Base-by-base conservation (phyloP, 2,797 vertebrate species). In the Novumbra hubbsi region DNA sequence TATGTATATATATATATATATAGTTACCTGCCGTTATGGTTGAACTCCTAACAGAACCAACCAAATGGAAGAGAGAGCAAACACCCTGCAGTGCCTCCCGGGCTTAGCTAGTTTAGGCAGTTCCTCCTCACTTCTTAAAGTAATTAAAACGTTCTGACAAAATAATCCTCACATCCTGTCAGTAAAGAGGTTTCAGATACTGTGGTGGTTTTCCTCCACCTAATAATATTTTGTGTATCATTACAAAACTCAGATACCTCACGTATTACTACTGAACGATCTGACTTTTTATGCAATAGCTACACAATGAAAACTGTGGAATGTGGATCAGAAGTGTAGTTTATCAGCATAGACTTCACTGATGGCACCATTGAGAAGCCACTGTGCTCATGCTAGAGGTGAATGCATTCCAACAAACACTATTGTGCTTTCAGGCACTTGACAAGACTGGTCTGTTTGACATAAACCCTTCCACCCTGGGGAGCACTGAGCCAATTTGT, bases 301-400 rank as follows among this genome's bases (percentile, higher is more conserved):
- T 57, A 24, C n/a, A 57, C 16, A 12, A 57, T 57, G n/a, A 57
- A 57, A 24, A 55, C 17, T 16, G 4, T 12, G 49, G 17, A 52
- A 52, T 57, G n/a, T 71, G 60, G 73, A 48, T 76, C 28, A 55
- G 65, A 24, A 41, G 63, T 48, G 70, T 55, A 73, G 21, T 11
- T 8, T 21, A 24, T 57, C 52, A 24, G 52, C n/a, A 9, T n/a
- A 3, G 52, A 57, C n/a, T 24, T 57, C n/a, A 21, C 52, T 16
- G 52, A 24, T 11, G n/a, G 83, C 82, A 85, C 83, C 84, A 88
- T 84, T 87, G 28, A 19, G 32, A 15, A 5, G 16, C 30, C 7
- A 17, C 16, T 65, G 63, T 34, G 63, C 63, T 16, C n/a, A 9
- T 21, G 52, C 7, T 11, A 57, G 52, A 1, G 19, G n/a, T 57